phyloP scores from a whole-genome alignment of 2,113 vertebrate species.

The Odobenus rosmarus region DNA sequence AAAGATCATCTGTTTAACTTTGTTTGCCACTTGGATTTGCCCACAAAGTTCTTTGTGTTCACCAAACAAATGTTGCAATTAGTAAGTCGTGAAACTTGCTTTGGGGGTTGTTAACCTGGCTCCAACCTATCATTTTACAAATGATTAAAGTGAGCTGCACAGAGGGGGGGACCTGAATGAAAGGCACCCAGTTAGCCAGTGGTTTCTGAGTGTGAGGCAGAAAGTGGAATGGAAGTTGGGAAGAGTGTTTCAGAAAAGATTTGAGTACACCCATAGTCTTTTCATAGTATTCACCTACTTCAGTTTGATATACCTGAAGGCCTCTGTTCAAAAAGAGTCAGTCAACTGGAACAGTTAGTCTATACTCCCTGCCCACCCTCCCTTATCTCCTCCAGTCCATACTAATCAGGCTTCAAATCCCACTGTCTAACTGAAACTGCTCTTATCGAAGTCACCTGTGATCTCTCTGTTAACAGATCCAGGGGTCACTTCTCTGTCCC shows the following conservation, averaged over 20 bases:
- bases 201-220: not conserved
- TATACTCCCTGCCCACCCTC: not conserved
- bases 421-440: not conserved
- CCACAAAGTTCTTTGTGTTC: not conserved
- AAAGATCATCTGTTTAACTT: constrained; percentile 15
- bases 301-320: not conserved
- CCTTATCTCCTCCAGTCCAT: not conserved
- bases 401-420: constrained; percentile 8
- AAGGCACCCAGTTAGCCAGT: not conserved
- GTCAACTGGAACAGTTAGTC: not conserved
- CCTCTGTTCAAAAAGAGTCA: constrained; percentile 8
- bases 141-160: not conserved
- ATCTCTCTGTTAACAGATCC: not conserved
- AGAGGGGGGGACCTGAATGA: not conserved
- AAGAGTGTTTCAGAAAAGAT: not conserved
- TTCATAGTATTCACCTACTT: not conserved
- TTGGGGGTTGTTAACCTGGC: not conserved
- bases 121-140: not conserved
- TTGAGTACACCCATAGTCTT: not conserved
- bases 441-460: not conserved
- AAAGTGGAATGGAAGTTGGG: not conserved
- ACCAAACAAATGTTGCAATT: constrained; percentile 29
- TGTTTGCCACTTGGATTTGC: not conserved
- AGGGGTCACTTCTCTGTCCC: not conserved
- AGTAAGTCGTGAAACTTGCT: not conserved